Percentiles rank a stretch among this genome's conserved stretches.
Conservation (phyloP, 2,113 vertebrate species). For the Macaca fascicularis region T2T-MFA8v1.1 NC_088384.1:95814501-95815000, state of each 20-base stretch:
- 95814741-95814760: not conserved
- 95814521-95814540: no score
- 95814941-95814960: not conserved
- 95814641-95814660: not conserved
- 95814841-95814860: no score
- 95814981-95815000: not conserved
- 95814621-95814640: not conserved
- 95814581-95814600: not conserved
- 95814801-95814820: not conserved
- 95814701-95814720: not conserved
- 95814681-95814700: not conserved
- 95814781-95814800: no score
- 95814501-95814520: not conserved
- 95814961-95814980: not conserved
- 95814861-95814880: not conserved
- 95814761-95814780: not conserved
- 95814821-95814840: not conserved
- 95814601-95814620: not conserved
- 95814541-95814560: not conserved
- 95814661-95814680: not conserved
- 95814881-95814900: not conserved
- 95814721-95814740: not conserved
- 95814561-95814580: not conserved
- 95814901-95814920: not conserved
- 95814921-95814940: not conserved